Evolutionary conservation across 2,113 vertebrate genomes (phyloP), one percentile per base, ranked within the genome.

Genomic region (Tichodroma muraria): DNA sequence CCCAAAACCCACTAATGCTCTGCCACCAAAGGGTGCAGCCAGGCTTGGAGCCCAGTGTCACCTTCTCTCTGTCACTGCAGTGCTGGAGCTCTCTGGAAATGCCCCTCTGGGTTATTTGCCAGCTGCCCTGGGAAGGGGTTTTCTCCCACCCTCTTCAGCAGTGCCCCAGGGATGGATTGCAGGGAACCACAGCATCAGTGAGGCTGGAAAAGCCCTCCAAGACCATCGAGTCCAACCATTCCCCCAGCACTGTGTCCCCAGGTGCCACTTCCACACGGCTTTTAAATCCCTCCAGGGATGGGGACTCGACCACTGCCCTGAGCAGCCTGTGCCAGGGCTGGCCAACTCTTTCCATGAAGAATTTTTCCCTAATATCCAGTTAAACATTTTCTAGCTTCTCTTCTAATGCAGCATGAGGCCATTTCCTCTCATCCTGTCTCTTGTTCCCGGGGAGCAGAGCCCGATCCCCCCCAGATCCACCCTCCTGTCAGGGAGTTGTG

Each of bases 1-100:
- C 57, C 16, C 37, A 6, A 31, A 56, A 4, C 4, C 0, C 64
- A 13, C 6, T 1, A 1, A 28, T 47, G 9, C 65, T 44, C 50
- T 18, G 37, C 20, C 37, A 37, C 8, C 21, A 2, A 38, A 35
- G 0, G 33, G 38, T 11, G 75, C 6, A 13, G 8, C 28, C 2
- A 2, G 33, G 56, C 56, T 25, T 1, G 6, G 81, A 24, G 66
- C 35, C 28, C 3, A 2, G 25, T 0, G 35, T 9, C 54, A 13
- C 35, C 65, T 22, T 16, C 69, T 3, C 38, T 4, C 15, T 13
- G n/a, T 3, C 88, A 1, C 54, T 2, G n/a, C 40, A 5, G 30
- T 0, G 11, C 0, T 8, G 70, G 6, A 37, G 38, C 79, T 28
- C 79, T 35, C 61, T 56, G 27, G 73, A 47, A 80, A n/a, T 3